phyloP scores from a whole-genome alignment of 2,888 invertebrate genomes.

The Stratiomys singularior region DNA sequence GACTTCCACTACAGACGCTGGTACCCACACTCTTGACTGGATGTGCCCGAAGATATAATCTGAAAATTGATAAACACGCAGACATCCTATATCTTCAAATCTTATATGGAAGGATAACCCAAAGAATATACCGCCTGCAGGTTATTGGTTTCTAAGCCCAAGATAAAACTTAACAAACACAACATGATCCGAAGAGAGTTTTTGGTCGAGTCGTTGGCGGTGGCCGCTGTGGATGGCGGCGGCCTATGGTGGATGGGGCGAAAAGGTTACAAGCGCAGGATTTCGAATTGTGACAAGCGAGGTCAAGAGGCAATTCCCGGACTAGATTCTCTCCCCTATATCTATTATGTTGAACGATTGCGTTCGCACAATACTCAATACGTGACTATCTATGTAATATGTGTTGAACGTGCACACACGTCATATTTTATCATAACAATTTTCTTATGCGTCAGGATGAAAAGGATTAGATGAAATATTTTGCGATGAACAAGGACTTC shows the following conservation, averaged over 20 bases:
- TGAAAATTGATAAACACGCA: not conserved
- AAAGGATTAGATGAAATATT: conserved; percentile 37
- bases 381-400: too few relatives aligned
- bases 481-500: not conserved
- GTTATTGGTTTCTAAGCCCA: conserved; percentile 29
- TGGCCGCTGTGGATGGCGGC: not conserved
- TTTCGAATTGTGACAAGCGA: not conserved
- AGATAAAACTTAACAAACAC: conserved; percentile 39
- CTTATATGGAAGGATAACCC: not conserved
- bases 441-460: conserved; percentile 16
- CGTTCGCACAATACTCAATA: too few relatives aligned
- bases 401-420: too few relatives aligned
- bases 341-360: not conserved
- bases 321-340: not conserved
- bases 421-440: conserved; percentile 22
- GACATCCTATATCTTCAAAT: not conserved
- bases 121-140: conserved; percentile 34
- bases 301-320: conserved; percentile 20
- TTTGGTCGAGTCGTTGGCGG: not conserved
- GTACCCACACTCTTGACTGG: not conserved
- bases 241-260: not conserved
- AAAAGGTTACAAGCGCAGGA: not conserved
- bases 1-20: not conserved
- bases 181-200: conserved; percentile 28
- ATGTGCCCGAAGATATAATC: not conserved